Evolutionary conservation across 2,797 vertebrate species (phyloP).

Genomic region (Sebastes taczanowskii): DNA sequence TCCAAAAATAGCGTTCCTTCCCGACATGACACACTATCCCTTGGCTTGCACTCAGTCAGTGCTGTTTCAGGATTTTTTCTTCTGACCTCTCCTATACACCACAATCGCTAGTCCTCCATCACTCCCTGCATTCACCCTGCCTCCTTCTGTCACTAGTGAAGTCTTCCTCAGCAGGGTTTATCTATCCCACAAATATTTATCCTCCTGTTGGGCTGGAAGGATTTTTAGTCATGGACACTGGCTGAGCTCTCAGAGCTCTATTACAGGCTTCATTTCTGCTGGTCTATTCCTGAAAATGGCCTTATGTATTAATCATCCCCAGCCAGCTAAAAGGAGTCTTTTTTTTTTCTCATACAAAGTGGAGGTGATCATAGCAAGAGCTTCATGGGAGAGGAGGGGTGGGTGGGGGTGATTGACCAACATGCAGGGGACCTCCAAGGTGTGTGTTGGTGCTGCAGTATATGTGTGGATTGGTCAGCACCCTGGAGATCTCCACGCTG

Average conservation of each 20-base stretch:
- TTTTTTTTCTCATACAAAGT: not conserved
- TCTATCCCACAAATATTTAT: not conserved
- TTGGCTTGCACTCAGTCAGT: not conserved
- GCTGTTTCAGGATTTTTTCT: constrained; percentile 32
- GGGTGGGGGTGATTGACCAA: constrained; percentile 40
- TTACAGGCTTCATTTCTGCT: constrained; percentile 49
- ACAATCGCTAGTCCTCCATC: not conserved
- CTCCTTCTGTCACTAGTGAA: not conserved
- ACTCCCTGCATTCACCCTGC: not conserved
- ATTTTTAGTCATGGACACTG: constrained; percentile 38
- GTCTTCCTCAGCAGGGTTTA: not conserved
- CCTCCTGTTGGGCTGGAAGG: constrained; percentile 27
- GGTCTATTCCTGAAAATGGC: constrained; percentile 59
- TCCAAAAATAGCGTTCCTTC: constrained; percentile 60
- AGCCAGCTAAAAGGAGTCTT: constrained; percentile 35
- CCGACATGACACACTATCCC: constrained; percentile 51
- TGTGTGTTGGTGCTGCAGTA: constrained; percentile 50
- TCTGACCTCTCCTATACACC: constrained; percentile 20
- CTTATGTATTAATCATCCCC: constrained; percentile 66
- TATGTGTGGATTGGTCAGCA: constrained; percentile 55
- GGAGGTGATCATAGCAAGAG: constrained; percentile 4
- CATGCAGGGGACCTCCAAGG: constrained; percentile 40
- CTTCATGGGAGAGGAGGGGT: not conserved
- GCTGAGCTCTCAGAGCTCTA: constrained; percentile 38
- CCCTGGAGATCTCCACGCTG: constrained; percentile 43